Conservation (phyloP, 2,888 invertebrate species). For the Drosophila neoperkinsi region DNA sequence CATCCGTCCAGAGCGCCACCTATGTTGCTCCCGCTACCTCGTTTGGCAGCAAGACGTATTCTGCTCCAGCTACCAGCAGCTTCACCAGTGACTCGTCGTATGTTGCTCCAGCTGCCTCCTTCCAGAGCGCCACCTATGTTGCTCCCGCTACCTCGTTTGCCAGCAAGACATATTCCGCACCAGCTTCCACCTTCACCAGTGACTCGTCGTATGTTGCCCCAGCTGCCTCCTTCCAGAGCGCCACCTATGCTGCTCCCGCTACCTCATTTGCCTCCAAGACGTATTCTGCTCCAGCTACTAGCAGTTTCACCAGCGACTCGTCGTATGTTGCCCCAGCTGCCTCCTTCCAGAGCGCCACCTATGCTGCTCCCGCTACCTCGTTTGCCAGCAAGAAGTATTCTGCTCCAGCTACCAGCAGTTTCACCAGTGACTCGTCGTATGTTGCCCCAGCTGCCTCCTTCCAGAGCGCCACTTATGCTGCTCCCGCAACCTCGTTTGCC, state of each 20-base stretch:
- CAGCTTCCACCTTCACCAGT: slow-evolving; percentile 14
- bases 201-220: slow-evolving; percentile 33
- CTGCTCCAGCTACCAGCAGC: slow-evolving; percentile 36
- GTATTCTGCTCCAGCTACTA: slow-evolving; percentile 39
- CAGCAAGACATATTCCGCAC: slow-evolving; percentile 37
- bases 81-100: slow-evolving; percentile 27
- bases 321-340: slow-evolving; percentile 41
- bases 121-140: slow-evolving; percentile 12
- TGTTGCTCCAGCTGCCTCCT: slow-evolving; percentile 25
- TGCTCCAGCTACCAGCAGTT: slow-evolving; percentile 37
- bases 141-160: slow-evolving; percentile 38
- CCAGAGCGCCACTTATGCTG: slow-evolving; percentile 37
- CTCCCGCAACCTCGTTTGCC: slow-evolving; percentile 28
- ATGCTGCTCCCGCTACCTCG: slow-evolving; percentile 28
- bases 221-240: slow-evolving; percentile 23
- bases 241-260: background rate
- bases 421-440: slow-evolving; percentile 26
- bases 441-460: slow-evolving; percentile 41
- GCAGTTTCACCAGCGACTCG: slow-evolving; percentile 2
- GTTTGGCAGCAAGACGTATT: background rate
- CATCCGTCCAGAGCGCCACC: slow-evolving; percentile 22
- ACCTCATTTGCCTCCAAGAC: background rate
- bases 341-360: slow-evolving; percentile 14
- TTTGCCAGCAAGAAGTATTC: slow-evolving; percentile 12
- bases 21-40: slow-evolving; percentile 7